Evolutionary conservation across 2,113 vertebrate genomes (phyloP).

Genomic region (Elephas maximus): DNA sequence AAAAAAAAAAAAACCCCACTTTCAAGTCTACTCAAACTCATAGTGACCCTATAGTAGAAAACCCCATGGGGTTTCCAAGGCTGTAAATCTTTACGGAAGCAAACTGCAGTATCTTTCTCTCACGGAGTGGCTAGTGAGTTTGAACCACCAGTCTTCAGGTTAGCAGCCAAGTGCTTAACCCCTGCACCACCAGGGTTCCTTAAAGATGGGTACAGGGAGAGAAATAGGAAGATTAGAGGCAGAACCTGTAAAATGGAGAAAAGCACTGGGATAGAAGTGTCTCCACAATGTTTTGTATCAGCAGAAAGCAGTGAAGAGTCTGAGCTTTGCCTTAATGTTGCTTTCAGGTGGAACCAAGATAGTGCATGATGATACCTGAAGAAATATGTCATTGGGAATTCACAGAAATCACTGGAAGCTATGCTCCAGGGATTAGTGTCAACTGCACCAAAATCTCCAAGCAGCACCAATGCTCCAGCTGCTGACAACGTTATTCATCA

Average conservation of each 20-base stretch:
- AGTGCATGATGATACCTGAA: neutral
- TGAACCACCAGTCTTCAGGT: too few relatives aligned
- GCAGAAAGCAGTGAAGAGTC: neutral
- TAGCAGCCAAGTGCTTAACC: too few relatives aligned
- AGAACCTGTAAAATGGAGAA: neutral
- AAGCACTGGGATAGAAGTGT: fast-evolving
- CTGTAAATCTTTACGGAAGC: too few relatives aligned
- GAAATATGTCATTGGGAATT: neutral
- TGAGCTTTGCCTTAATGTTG: neutral
- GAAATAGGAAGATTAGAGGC: neutral
- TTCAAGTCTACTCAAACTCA: too few relatives aligned
- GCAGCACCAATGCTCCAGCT: neutral
- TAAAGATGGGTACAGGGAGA: neutral
- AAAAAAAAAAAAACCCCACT: too few relatives aligned
- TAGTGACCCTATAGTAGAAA: too few relatives aligned
- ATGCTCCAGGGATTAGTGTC: too few relatives aligned
- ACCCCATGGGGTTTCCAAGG: too few relatives aligned
- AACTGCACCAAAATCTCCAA: neutral
- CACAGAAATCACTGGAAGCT: neutral
- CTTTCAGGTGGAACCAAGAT: neutral
- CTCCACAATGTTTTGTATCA: too few relatives aligned
- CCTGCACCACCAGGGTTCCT: too few relatives aligned
- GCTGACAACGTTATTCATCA: neutral
- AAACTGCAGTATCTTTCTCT: too few relatives aligned
- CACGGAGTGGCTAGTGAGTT: too few relatives aligned